Evolutionary conservation across 92 coral and sea anemone species (phyloP), one percentile per base, ranked within the genome.

Genomic region (Palythoa grandis): DNA sequence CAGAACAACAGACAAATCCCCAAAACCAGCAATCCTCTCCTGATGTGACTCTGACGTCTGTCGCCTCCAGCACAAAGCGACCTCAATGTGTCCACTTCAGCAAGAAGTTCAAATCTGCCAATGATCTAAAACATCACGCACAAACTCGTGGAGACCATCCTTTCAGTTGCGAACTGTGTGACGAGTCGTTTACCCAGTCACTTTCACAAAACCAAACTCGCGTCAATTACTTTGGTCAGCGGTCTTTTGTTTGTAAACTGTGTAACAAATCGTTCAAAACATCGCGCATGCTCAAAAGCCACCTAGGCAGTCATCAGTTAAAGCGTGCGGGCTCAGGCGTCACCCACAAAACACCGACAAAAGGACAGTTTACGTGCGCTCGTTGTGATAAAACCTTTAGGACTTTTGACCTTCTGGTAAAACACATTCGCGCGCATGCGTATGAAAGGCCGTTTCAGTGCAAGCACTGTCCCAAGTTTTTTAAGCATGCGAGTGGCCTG

Each of bases 311-410:
- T 22, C 84, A 79, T 43, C 19, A 63, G 72, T 40, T 43, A 40
- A 40, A 63, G 84, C 40, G n/a, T 38, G 40, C 72, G 11, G 47
- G 22, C 39, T 37, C n/a, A 17, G 84, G 39, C 22, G n/a, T 48
- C 56, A 43, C 35, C n/a, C 25, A 43, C 43, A 52, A 63, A 39
- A 12, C 67, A 12, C 35, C 84, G 13, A 7, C 68, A 47, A 13
- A 37, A 63, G 39, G 37, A 39, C 53, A 24, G 53, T 79, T 79
- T 15, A 66, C 71, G 7, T 79, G 84, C 15, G 84, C 70, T 39
- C 84, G 71, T 7, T 79, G 84, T 60, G 84, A 79, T 19, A 63
- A 79, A 67, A 66, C 52, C n/a, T 79, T 79, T 61, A 8, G 29
- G 16, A 79, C 50, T 2, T 63, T 43, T 48, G 73, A 29, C 53